Base-by-base conservation (phyloP, 2,797 vertebrate species). In the Aselliscus stoliczkanus region DNA sequence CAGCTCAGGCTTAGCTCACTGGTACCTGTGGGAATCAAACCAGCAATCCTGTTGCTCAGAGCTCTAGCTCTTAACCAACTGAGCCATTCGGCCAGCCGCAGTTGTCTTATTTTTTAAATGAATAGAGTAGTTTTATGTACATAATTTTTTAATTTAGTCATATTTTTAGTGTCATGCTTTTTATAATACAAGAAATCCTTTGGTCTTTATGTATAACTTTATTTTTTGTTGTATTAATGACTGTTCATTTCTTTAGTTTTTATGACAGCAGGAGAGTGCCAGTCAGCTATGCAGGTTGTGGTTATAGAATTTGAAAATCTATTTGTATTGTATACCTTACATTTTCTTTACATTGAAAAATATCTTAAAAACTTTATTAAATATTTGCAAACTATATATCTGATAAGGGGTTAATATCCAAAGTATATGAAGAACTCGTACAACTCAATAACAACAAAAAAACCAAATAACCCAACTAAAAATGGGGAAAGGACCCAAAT, bases 261-360 rank as follows among this genome's bases (percentile, higher is more conserved):
- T 80, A 39, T 80, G 20, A 52, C 14, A 73, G 29, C 14, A 84
- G 47, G n/a, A 67, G n/a, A 65, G 31, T 50, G 44, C 21, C 44
- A 87, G 18, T 70, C 54, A 84, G 56, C 34, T 95, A 21, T n/a
- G 25, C 14, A 72, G 47, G 13, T 23, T 72, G 11, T 52, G 34
- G 42, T 70, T 84, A 79, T n/a, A 94, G 56, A 77, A 82, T 96
- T 88, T 56, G 52, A 81, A 90, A 86, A 62, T 77, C 62, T 90
- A 14, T 70, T 76, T 56, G 7, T 82, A 69, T 27, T 87, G 50
- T 90, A 52, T 62, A 15, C 18, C 29, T 84, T 67, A 34, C 21
- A 4, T 73, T 90, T 90, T 62, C 27, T 70, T 83, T 92, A 76
- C 6, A 52, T 42, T 88, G 75, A 87, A 72, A 17, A 2, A 54